Percentiles rank a stretch among this genome's conserved stretches.
Evolutionary conservation across 2,113 vertebrate species (phyloP).

Genomic region (Eptesicus fuscus): DNA sequence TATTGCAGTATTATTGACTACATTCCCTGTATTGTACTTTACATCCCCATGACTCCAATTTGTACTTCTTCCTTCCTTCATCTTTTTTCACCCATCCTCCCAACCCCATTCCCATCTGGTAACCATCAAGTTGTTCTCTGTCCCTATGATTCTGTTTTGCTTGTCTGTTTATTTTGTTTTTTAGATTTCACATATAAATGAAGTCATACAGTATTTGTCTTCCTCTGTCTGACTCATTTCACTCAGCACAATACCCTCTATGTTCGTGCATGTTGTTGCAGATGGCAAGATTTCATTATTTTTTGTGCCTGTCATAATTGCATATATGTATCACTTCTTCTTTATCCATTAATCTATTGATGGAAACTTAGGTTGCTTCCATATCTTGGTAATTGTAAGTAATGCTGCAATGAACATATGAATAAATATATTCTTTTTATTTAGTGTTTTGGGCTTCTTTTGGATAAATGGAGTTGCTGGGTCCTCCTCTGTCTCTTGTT

Average conservation of each 20-base stretch:
- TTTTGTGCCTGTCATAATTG: background rate
- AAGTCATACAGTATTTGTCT: background rate
- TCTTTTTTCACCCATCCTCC: background rate
- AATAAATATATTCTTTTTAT: background rate
- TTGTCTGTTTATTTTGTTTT: background rate
- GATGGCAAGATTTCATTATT: background rate
- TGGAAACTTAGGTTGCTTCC: background rate
- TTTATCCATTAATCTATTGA: background rate
- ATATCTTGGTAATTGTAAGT: background rate
- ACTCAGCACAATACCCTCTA: background rate
- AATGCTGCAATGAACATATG: background rate
- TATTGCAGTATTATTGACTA: background rate
- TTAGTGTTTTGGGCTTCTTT: background rate
- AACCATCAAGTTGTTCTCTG: background rate
- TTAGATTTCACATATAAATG: background rate
- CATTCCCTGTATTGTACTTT: background rate
- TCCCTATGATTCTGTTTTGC: background rate
- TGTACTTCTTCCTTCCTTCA: background rate
- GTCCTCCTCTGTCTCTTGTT: no score
- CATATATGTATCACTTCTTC: background rate
- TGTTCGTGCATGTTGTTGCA: background rate
- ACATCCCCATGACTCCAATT: background rate
- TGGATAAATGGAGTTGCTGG: no score
- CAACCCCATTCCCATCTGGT: background rate
- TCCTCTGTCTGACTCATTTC: background rate